phyloP scores from a whole-genome alignment of 2,797 vertebrate genomes.

The Pangasius sanitwongsei region DNA sequence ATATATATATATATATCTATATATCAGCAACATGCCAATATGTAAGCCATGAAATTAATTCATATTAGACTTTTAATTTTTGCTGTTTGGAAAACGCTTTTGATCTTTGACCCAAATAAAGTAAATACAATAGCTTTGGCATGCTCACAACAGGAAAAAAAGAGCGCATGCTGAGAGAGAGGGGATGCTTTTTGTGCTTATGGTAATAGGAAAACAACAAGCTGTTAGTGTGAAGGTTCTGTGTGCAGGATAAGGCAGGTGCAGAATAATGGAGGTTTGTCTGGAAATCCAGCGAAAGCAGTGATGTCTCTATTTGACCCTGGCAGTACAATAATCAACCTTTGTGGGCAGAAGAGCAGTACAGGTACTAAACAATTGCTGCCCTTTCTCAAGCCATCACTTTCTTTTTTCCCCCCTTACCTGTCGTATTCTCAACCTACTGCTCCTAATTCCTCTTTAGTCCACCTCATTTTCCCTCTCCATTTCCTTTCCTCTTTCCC shows the following conservation, averaged over 20 bases:
- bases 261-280: conserved; percentile 1
- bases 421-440: background rate
- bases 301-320: conserved; percentile 19
- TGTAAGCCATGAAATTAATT: background rate
- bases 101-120: conserved; percentile 2
- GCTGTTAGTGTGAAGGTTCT: background rate
- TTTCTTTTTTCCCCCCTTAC: conserved; percentile 6
- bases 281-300: background rate
- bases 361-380: conserved; percentile 34
- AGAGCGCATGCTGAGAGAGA: too few relatives aligned
- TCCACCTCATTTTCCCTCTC: conserved; percentile 10
- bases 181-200: background rate
- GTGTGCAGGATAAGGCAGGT: background rate
- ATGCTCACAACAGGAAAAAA: background rate
- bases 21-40: background rate
- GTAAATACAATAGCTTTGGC: background rate
- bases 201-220: background rate
- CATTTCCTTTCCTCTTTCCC: background rate
- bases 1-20: too few relatives aligned
- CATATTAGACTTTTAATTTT: background rate
- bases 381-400: conserved; percentile 3
- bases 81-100: background rate
- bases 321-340: background rate
- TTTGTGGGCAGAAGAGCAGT: conserved; percentile 5
- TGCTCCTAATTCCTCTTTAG: conserved; percentile 6